Evolutionary conservation across 2,113 vertebrate species (phyloP).

Genomic region (Mirounga angustirostris): DNA sequence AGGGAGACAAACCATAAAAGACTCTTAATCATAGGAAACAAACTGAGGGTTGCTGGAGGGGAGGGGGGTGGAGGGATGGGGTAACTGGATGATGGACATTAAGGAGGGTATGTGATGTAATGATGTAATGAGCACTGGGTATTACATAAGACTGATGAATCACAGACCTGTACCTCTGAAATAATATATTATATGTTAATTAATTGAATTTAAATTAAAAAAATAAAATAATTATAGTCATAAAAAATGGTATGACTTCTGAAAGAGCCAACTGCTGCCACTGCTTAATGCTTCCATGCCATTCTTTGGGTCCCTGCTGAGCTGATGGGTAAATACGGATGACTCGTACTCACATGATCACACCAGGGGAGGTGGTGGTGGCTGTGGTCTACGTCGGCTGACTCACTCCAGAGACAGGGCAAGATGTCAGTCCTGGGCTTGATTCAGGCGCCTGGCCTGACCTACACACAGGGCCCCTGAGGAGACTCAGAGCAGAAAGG

Average conservation of each 20-base stretch:
- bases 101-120: too few species aligned
- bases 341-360: background rate
- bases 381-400: background rate
- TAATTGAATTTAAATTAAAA: background rate
- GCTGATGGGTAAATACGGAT: background rate
- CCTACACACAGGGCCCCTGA: too few species aligned
- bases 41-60: too few species aligned
- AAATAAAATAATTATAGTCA: background rate
- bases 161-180: too few species aligned
- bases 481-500: background rate
- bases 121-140: too few species aligned
- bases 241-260: background rate
- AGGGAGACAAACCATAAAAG: too few species aligned
- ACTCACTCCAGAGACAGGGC: background rate
- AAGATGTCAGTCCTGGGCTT: too few species aligned
- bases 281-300: background rate
- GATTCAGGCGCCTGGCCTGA: background rate
- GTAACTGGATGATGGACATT: too few species aligned
- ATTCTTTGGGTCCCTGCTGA: background rate
- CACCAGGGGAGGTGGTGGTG: too few species aligned
- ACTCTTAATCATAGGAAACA: too few species aligned
- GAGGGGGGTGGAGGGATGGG: too few species aligned
- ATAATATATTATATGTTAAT: background rate
- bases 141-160: too few species aligned
- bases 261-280: background rate